These are phyloP conservation scores for Amblyjoppa proteus DNA, from an alignment of 2,888 invertebrate genomes.

Conservation along the genomic window DNA sequence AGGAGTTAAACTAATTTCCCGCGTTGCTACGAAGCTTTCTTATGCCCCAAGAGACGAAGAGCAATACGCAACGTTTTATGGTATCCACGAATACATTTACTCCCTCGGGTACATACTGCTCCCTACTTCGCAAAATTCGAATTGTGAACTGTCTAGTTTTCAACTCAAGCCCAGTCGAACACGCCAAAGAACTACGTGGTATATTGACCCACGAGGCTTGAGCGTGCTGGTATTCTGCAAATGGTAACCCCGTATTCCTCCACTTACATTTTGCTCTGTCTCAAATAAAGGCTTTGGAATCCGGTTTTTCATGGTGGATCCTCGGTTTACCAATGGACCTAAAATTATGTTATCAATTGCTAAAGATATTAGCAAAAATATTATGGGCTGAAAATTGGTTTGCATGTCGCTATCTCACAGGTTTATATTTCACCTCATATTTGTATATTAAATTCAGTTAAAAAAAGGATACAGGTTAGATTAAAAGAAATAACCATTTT, in stretches of 20 bases:
- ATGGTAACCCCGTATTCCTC: not conserved
- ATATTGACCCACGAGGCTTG: not conserved
- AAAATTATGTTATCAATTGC: not conserved
- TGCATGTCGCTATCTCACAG: no score
- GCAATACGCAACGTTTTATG: conserved; percentile 5
- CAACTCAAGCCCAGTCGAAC: conserved; percentile 1
- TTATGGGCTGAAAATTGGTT: no score
- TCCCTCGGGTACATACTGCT: conserved; percentile 1
- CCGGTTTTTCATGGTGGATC: not conserved
- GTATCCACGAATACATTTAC: not conserved
- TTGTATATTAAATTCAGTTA: no score
- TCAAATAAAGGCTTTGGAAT: not conserved
- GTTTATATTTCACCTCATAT: no score
- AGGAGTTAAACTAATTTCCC: conserved; percentile 15
- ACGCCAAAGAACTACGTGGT: conserved; percentile 7
- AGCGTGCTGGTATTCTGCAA: not conserved
- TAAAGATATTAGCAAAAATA: no score
- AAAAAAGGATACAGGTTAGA: no score
- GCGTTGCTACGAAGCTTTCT: conserved; percentile 9
- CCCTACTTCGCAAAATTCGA: not conserved
- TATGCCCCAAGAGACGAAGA: conserved; percentile 2
- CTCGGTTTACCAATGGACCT: not conserved
- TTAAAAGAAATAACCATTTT: no score
- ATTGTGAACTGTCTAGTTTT: not conserved
- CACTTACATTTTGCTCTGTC: not conserved